Evolutionary conservation across 1,140 invertebrate genomes (phyloP), one percentile per base, ranked within the genome.

Genomic region (Ruditapes philippinarum): DNA sequence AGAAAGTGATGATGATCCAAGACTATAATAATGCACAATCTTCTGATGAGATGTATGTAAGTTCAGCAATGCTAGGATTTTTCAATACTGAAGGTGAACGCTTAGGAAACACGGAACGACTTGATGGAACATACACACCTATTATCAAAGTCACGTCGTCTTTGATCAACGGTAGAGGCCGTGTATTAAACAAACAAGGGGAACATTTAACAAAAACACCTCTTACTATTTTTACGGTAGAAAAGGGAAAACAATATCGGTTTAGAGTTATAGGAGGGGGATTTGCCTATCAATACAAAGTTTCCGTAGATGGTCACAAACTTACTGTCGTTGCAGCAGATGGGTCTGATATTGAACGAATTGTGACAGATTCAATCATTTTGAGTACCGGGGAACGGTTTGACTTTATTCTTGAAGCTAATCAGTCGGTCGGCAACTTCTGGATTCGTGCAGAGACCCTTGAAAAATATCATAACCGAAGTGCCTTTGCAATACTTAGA

Each of bases 261-360:
- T 93, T 94, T 28, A 68, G 93, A 38, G 74, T 93, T 5, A 94
- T 94, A 0, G 78, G 42, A 19, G 76, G 60, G 11, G 89, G 68
- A 5, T 57, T 38, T 33, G n/a, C 65, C 25, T 74, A 80, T 25
- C 89, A 91, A 40, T 88, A 89, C 60, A 65, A 70, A 76, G 31
- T 98, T 74, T 98, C 98, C 0, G 96, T 98, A 9, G 98, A 98
- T 90, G 97, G 97, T 94, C 98, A 98, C 93, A 98, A 97, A 1
- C 95, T 99, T 73, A 97, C 96, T 0, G 96, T 98, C 7, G 97
- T 98, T 42, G 97, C 97, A 40, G 97, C 97, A 12, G 98, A 99
- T 95, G 98, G 98, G 28, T 97, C 97, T 91, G 97, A 98, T 88
- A 95, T 98, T 80, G 96, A 97, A 93, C 97, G 98, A 1, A 95